Evolutionary conservation across 1,140 invertebrate genomes (phyloP).

Genomic region (Orchestia grillus): DNA sequence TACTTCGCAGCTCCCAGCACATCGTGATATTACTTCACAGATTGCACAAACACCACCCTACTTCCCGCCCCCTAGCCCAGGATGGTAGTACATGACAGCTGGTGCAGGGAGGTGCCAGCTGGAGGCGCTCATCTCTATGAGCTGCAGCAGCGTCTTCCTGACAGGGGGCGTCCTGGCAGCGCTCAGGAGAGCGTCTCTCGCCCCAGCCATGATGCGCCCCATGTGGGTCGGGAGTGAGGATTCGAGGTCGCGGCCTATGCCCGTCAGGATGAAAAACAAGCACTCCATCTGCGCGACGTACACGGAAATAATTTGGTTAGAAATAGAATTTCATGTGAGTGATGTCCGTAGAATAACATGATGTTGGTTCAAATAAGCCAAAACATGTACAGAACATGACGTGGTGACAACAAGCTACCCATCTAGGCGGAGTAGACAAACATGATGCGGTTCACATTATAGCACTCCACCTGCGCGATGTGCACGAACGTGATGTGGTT

Average conservation of each 20-base stretch:
- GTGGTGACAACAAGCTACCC: too few species aligned
- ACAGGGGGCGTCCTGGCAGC: constrained; percentile 69
- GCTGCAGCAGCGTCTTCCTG: constrained; percentile 84
- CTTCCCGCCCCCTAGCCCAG: constrained; percentile 70
- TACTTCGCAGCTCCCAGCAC: neutral
- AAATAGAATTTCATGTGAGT: too few species aligned
- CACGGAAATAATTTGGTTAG: too few species aligned
- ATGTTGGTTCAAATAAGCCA: too few species aligned
- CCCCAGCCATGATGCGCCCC: constrained; percentile 80
- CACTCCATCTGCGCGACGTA: constrained; percentile 84
- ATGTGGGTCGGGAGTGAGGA: constrained; percentile 83
- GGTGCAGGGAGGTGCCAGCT: constrained; percentile 89
- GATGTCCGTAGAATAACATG: too few species aligned
- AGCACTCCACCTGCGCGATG: too few species aligned
- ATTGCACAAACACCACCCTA: neutral
- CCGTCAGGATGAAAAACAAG: constrained; percentile 87
- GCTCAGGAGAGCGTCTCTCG: constrained; percentile 85
- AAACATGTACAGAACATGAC: too few species aligned
- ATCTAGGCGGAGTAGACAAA: too few species aligned
- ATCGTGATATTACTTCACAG: neutral
- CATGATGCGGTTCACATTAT: too few species aligned
- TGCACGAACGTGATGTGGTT: too few species aligned
- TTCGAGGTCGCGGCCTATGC: constrained; percentile 87
- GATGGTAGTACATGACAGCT: constrained; percentile 91
- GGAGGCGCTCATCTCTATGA: constrained; percentile 89